phyloP scores from a whole-genome alignment of 2,113 vertebrate species.

The Rhinichthys klamathensis region DNA sequence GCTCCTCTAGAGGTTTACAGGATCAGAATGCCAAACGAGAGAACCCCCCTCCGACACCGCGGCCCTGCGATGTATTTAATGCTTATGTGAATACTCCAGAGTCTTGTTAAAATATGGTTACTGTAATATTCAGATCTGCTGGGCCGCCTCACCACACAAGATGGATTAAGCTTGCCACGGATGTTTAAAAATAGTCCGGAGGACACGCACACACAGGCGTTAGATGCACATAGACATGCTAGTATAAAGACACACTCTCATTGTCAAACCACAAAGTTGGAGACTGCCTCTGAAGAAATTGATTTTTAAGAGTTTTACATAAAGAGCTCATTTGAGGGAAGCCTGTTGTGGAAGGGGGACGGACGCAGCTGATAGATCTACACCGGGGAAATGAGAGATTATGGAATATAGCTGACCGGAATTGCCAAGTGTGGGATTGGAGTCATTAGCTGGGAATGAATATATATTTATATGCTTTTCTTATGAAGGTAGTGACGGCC shows the following conservation, averaged over 20 bases:
- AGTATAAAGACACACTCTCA: not conserved
- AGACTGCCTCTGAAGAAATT: constrained; percentile 44
- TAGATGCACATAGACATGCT: constrained; percentile 20
- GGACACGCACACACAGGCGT: constrained; percentile 16
- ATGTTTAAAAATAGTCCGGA: constrained; percentile 74
- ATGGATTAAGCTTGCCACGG: constrained; percentile 69
- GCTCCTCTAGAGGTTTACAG: constrained; percentile 25
- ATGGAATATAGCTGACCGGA: not conserved
- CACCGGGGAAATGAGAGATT: not conserved
- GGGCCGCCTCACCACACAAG: constrained; percentile 64
- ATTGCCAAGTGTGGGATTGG: not conserved
- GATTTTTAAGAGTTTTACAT: constrained; percentile 66
- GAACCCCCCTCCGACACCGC: constrained; percentile 44
- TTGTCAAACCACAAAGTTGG: constrained; percentile 40
- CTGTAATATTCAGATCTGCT: constrained; percentile 68
- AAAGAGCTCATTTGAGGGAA: constrained; percentile 63
- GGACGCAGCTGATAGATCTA: not conserved
- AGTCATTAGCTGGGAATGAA: constrained; percentile 15
- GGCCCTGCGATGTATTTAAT: constrained; percentile 40
- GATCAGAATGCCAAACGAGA: constrained; percentile 21
- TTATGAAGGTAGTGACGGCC: not conserved
- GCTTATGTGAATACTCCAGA: constrained; percentile 63
- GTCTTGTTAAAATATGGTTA: constrained; percentile 71
- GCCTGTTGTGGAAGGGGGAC: not conserved
- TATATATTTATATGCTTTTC: not conserved